phyloP scores from a whole-genome alignment of 2,113 vertebrate species.

The Calidris pugnax region DNA sequence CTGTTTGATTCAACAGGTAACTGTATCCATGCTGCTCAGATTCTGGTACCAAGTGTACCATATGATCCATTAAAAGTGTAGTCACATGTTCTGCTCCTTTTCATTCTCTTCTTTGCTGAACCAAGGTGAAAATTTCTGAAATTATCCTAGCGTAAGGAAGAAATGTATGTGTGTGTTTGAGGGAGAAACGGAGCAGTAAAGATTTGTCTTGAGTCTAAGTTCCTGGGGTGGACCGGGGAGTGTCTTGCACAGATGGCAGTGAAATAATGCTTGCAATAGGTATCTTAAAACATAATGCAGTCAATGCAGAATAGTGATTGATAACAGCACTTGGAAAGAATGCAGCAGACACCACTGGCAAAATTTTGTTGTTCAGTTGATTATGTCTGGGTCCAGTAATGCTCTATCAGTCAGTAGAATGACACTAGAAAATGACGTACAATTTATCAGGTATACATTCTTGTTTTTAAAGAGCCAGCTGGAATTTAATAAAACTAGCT shows the following conservation, averaged over 20 bases:
- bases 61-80: not conserved
- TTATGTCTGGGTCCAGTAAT: not conserved
- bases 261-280: not conserved
- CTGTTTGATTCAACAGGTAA: not conserved
- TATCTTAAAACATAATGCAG: not conserved
- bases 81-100: not conserved
- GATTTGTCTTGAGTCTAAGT: not conserved
- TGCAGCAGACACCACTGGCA: not conserved
- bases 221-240: not conserved
- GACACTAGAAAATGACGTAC: not conserved
- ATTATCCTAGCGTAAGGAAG: not conserved
- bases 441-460: not conserved
- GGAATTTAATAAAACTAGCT: not conserved
- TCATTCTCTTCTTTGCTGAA: not conserved
- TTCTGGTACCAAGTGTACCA: not conserved
- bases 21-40: not conserved
- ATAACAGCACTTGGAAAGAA: not conserved
- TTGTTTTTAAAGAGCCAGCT: not conserved
- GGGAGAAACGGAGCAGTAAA: not conserved
- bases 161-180: not conserved
- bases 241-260: not conserved
- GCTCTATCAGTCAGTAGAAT: not conserved
- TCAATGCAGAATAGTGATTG: not conserved
- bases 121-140: not conserved
- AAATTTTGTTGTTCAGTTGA: not conserved